Base-by-base conservation (phyloP, 2,113 vertebrate species). In the Sturnus vulgaris region DNA sequence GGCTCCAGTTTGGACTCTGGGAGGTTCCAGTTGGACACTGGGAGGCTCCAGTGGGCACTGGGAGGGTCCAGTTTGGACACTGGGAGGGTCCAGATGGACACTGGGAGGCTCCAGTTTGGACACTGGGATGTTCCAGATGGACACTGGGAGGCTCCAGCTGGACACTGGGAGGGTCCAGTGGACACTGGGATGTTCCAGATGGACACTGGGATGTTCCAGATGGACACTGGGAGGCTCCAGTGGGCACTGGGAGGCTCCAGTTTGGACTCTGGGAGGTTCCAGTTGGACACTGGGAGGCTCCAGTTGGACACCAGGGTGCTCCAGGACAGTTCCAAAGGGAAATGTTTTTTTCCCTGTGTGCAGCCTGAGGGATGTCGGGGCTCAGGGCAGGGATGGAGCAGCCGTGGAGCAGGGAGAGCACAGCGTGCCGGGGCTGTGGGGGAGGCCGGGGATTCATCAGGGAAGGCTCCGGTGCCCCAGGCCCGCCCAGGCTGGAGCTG, bases 71-170 rank as follows among this genome's bases (percentile, higher is more conserved):
- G 52, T 6, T 14, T 40, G 40, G 40, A 40, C 39, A 40, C 40
- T 40, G 39, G 40, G 40, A 40, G 40, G 12, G 5, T 40, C 40
- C 40, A 40, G 40, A 14, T 13, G 12, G 40, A 73, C 21, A 12
- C 2, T 0, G 3, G 18, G 44, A 25, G 3, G 12, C 16, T 21
- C 9, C 11, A 22, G 52, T 6, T 14, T 40, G 40, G 40, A 40
- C 39, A 39, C 39, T 39, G 39, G 11, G 39, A 39, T 12, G 40
- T 12, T 40, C 40, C 12, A 40, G 40, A n/a, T 40, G 12, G 12
- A 13, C 40, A 40, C 40, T 40, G 40, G 12, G 40, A 40, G 40
- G 40, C 24, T 50, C 40, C 40, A 40, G 40, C 12, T 13, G 12
- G 40, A 40, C 39, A 39, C 39, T n/a, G n/a, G n/a, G n/a, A 40